phyloP scores from a whole-genome alignment of 2,888 invertebrate genomes.

The Gymnoscelis rufifasciata region DNA sequence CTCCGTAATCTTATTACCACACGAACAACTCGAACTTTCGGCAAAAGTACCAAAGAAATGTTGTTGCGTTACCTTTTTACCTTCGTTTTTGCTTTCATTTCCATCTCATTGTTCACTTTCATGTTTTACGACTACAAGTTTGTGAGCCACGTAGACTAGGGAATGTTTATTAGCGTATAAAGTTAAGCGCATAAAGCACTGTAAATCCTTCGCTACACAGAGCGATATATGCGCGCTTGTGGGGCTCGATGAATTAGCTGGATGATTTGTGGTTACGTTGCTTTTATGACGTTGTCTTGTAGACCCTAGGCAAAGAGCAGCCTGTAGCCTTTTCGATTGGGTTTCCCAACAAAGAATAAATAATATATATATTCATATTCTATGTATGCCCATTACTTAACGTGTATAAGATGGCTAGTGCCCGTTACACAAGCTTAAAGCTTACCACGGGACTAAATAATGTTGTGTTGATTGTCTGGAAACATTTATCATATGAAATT shows the following conservation, averaged over 20 bases:
- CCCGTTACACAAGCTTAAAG: too few relatives aligned
- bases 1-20: slow-evolving; percentile 1
- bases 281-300: too few relatives aligned
- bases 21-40: slow-evolving; percentile 6
- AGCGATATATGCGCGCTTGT: slow-evolving; percentile 4
- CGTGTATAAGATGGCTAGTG: too few relatives aligned
- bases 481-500: too few relatives aligned
- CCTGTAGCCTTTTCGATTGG: too few relatives aligned
- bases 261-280: too few relatives aligned
- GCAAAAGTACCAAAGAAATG: slow-evolving; percentile 10
- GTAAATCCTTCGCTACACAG: slow-evolving; percentile 12
- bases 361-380: too few relatives aligned
- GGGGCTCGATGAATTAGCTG: neutral
- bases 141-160: slow-evolving; percentile 22
- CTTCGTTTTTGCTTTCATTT: slow-evolving; percentile 24
- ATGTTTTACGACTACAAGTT: slow-evolving; percentile 21
- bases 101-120: slow-evolving; percentile 19
- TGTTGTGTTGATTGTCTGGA: too few relatives aligned
- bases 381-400: too few relatives aligned
- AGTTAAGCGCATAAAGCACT: slow-evolving; percentile 19
- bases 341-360: too few relatives aligned
- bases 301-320: too few relatives aligned
- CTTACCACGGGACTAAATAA: too few relatives aligned
- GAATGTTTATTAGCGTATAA: slow-evolving; percentile 23
- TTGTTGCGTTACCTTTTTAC: slow-evolving; percentile 7